Base-by-base conservation (phyloP, 2,888 invertebrate species). In the Pseudococcus jackbeardsleyi region DNA sequence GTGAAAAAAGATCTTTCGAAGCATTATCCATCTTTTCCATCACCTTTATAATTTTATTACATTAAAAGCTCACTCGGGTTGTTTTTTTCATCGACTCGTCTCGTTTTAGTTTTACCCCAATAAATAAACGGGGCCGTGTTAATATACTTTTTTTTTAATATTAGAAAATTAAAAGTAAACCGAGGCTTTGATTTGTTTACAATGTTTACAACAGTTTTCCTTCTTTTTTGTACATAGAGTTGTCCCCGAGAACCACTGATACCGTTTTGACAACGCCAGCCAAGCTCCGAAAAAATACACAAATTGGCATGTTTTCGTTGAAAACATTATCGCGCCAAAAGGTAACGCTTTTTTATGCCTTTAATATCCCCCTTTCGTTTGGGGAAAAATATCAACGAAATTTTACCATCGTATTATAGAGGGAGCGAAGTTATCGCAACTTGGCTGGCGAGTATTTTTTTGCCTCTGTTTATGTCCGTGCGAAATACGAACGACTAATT, bases 291-390 rank as follows among this genome's bases (percentile, higher is more conserved):
- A 59, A 72, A 72, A 72, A 26, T 15, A 72, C 68, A 72, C 26
- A 22, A 72, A 72, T 72, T 72, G 68, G 68, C 68, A 72, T 72
- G 68, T 72, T 72, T 33, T 33, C 26, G 68, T 33, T 33, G 68
- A 26, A 72, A 72, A 72, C 68, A 72, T 72, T 72, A 72, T 72
- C 33, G 15, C 68, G 33, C 26, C 68, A n/a, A 72, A 59, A 72
- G 68, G 68, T 72, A 72, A 72, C 68, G 68, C 68, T 64, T 72
- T 72, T 72, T 72, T 72, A 72, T 72, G 68, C 12, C 8, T 72
- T 26, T 72, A 26, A 72, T 33, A 72, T 72, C 26, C 26, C 26
- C 68, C 33, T 4, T 5, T 11, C 26, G 26, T 33, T 33, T 33
- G 26, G 3, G 26, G 68, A 72, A 33, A 72, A 59, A 59, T 59